Evolutionary conservation across 1,140 invertebrate genomes (phyloP), one percentile per base, ranked within the genome.

Genomic region (Aporrectodea caliginosa): DNA sequence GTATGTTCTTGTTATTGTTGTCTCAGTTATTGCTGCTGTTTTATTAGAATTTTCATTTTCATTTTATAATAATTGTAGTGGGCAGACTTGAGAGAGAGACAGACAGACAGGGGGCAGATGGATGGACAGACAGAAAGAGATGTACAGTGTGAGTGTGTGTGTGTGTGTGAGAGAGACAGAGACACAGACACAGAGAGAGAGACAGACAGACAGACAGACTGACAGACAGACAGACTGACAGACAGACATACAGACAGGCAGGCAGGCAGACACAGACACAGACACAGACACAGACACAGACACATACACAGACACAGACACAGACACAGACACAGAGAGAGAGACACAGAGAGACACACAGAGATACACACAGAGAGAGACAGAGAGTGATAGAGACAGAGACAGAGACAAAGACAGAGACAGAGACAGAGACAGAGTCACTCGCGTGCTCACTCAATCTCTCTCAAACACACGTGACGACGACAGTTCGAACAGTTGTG

Each of bases 161-260:
- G n/a, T n/a, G n/a, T 68, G 58, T 16, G 58, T 16, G 58, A 68
- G 58, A 29, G 70, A 72, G 70, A 72, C n/a, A 72, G 70, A 72
- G 70, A 72, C 2, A 72, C 70, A 72, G 6, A 72, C 2, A 72
- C 70, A 72, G 70, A 72, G 6, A 72, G 6, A 72, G 70, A 72
- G 70, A 72, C 6, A 72, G 70, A 72, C 70, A 72, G 6, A 14
- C 70, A 72, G 70, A 72, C 6, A 72, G 70, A 72, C 2, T 12
- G 70, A 29, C n/a, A 72, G 6, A 72, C n/a, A 72, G 6, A 72
- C 2, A 72, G 6, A 6, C 43, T 12, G 6, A 58, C 6, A 58
- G 22, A 22, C 6, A 58, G 43, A 58, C 43, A 58, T 6, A 58
- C 43, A 58, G 43, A 58, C 6, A 22, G 43, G 22, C 6, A 58